A percentile compares a stretch with the other conserved stretches of the same genome.
phyloP scores from a whole-genome alignment of 64 coral and sea anemone species.

The Catalaphyllia jardinei region DNA sequence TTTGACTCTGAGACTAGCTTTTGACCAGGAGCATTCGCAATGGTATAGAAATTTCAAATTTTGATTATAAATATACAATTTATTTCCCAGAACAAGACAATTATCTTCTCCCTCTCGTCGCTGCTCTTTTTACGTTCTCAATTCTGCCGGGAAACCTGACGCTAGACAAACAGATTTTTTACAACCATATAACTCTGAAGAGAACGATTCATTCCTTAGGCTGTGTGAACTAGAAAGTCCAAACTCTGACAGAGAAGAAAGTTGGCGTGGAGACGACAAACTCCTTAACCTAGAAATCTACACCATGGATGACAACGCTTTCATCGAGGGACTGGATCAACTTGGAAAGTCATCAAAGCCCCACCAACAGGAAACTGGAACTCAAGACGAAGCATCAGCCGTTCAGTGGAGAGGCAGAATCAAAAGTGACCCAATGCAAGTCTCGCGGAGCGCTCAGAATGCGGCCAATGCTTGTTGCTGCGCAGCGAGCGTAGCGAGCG shows the following conservation, averaged over 20 bases:
- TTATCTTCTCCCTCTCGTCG: neutral
- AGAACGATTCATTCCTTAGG: neutral
- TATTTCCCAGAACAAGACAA: neutral
- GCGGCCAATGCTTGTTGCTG: neutral
- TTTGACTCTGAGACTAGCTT: no score
- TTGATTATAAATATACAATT: no score
- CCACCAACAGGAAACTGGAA: no score
- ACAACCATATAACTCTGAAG: neutral
- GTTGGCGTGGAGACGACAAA: neutral
- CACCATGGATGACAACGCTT: neutral
- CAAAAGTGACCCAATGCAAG: neutral
- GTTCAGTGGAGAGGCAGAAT: neutral
- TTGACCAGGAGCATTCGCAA: no score
- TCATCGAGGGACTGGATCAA: neutral
- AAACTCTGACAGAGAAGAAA: neutral
- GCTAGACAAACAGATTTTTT: neutral
- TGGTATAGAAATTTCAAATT: no score
- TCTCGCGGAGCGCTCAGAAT: neutral
- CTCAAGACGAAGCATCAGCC: neutral
- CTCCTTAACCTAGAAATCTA: neutral
- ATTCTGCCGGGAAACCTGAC: neutral
- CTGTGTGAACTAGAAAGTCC: neutral
- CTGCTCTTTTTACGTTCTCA: neutral
- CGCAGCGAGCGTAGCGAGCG: no score
- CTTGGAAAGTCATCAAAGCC: neutral